Percentiles rank a stretch among this genome's conserved stretches.
Conservation (phyloP, 1,140 invertebrate species). For the Sipha flava region DNA sequence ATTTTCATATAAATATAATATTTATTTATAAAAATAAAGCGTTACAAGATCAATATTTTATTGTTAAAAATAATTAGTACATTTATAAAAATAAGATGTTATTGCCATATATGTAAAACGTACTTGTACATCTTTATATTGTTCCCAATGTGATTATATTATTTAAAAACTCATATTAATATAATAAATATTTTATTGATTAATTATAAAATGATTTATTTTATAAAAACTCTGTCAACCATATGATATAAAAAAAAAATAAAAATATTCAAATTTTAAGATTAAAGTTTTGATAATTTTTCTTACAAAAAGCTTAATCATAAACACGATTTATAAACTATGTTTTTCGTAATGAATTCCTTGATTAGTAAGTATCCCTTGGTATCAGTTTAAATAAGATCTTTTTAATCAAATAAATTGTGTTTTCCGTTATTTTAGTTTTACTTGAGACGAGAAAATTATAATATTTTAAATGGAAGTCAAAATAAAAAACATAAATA, state of each 20-base stretch:
- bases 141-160: no score
- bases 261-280: background rate
- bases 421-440: background rate
- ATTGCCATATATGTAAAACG: no score
- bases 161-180: no score
- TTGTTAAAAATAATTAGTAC: no score
- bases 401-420: conserved; percentile 23
- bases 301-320: background rate
- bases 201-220: no score
- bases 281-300: background rate
- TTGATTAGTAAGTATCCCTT: background rate
- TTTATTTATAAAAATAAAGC: no score
- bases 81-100: no score
- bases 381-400: background rate
- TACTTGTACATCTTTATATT: no score
- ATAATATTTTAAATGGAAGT: background rate
- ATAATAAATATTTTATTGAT: no score
- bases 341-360: background rate
- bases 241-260: background rate
- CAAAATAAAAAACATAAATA: background rate
- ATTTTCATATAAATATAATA: no score
- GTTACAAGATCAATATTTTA: no score
- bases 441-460: background rate
- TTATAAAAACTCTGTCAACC: background rate
- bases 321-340: background rate